phyloP scores from a whole-genome alignment of 2,888 invertebrate genomes.

The Heliothis peltigera region DNA sequence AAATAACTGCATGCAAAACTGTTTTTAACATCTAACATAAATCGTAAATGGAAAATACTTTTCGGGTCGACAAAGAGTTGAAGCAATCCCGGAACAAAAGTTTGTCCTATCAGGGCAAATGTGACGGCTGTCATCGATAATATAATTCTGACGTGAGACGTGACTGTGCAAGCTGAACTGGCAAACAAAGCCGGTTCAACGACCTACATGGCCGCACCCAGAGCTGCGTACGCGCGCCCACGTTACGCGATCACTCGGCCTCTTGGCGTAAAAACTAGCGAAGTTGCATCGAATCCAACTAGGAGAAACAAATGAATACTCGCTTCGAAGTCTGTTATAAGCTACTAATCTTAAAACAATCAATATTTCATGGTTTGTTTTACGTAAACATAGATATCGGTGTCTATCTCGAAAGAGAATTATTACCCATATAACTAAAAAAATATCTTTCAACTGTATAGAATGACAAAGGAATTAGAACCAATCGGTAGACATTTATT shows the following conservation, averaged over 20 bases:
- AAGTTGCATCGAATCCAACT: constrained; percentile 50
- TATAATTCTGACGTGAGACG: constrained; percentile 78
- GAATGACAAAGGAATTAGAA: constrained; percentile 50
- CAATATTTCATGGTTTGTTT: neutral
- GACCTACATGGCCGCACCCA: constrained; percentile 86
- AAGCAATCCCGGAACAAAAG: constrained; percentile 49
- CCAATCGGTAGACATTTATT: constrained; percentile 41
- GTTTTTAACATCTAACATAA: constrained; percentile 24
- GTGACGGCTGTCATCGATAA: constrained; percentile 77
- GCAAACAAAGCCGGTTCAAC: constrained; percentile 89
- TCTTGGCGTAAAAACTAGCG: constrained; percentile 62
- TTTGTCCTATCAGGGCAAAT: constrained; percentile 59
- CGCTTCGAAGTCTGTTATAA: constrained; percentile 21
- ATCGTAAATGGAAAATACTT: constrained; percentile 36
- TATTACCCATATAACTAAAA: too few relatives aligned
- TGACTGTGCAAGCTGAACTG: constrained; percentile 86
- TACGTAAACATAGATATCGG: too few relatives aligned
- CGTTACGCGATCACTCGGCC: constrained; percentile 77
- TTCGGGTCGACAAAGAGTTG: constrained; percentile 36
- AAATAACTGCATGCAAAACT: constrained; percentile 26
- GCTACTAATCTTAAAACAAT: constrained; percentile 6
- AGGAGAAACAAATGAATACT: constrained; percentile 30
- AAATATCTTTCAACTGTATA: neutral
- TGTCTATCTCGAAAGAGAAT: too few relatives aligned
- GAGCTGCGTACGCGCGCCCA: constrained; percentile 80